Conservation (phyloP, 1,140 invertebrate genomes). For the Kradibia gibbosae region DNA sequence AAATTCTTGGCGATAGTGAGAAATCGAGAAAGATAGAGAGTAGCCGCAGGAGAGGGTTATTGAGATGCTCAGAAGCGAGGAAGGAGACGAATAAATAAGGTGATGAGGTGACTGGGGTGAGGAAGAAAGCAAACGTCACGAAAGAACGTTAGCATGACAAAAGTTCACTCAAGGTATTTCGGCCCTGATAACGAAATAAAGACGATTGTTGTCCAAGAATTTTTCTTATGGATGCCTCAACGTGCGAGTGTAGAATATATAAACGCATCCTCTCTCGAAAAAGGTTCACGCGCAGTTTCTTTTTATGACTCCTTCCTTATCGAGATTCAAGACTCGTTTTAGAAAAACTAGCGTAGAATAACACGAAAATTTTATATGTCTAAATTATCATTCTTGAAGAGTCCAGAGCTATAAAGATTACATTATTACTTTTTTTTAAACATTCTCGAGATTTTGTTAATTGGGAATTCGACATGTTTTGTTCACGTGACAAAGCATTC, state of each 20-base stretch:
- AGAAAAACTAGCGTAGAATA: slow-evolving; percentile 44
- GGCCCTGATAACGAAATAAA: slow-evolving; percentile 40
- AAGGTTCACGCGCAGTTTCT: slow-evolving; percentile 41
- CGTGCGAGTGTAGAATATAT: slow-evolving; percentile 45
- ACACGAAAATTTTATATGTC: slow-evolving; percentile 44
- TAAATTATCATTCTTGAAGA: slow-evolving; percentile 41
- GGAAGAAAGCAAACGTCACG: not conserved
- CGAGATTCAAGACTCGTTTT: slow-evolving; percentile 51
- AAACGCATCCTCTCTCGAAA: slow-evolving; percentile 32
- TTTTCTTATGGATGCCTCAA: slow-evolving; percentile 21
- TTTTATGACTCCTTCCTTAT: slow-evolving; percentile 45
- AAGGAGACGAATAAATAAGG: not conserved
- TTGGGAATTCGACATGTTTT: slow-evolving; percentile 31
- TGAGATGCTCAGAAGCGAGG: not conserved
- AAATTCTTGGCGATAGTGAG: not conserved
- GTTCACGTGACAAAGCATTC: not conserved
- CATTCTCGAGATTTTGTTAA: slow-evolving; percentile 29
- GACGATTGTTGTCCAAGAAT: slow-evolving; percentile 45
- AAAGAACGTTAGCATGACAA: slow-evolving; percentile 27
- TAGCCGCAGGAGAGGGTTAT: too few relatives aligned
- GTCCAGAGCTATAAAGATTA: slow-evolving; percentile 36
- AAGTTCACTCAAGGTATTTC: slow-evolving; percentile 15
- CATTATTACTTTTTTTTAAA: slow-evolving; percentile 14
- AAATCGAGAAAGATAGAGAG: too few relatives aligned
- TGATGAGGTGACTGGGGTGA: not conserved